Evolutionary conservation across 2,113 vertebrate species (phyloP).

Genomic region (Salvelinus alpinus): DNA sequence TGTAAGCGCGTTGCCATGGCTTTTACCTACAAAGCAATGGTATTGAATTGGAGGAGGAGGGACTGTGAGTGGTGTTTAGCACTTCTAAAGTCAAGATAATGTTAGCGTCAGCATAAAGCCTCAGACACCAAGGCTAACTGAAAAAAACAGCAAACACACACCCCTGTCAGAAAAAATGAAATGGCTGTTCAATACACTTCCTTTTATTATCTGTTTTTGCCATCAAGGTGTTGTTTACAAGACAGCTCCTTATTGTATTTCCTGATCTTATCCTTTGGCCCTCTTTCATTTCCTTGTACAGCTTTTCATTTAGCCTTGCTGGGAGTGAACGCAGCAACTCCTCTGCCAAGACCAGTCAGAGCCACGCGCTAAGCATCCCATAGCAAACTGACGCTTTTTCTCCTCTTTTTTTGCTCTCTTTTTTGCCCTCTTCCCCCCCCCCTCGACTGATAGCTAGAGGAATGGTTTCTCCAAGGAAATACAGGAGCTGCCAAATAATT

Average conservation of each 20-base stretch:
- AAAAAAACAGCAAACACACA: conserved; percentile 54
- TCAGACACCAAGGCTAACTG: neutral
- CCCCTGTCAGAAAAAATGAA: conserved; percentile 61
- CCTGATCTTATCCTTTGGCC: conserved; percentile 69
- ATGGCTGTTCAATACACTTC: conserved; percentile 62
- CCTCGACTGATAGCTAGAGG: conserved; percentile 53
- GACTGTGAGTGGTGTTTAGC: conserved; percentile 46
- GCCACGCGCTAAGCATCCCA: conserved; percentile 54
- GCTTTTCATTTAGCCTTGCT: conserved; percentile 66
- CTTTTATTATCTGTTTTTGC: conserved; percentile 68
- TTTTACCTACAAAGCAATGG: conserved; percentile 34
- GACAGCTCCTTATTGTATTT: conserved; percentile 70
- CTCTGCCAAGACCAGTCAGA: conserved; percentile 55
- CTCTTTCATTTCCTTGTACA: conserved; percentile 72
- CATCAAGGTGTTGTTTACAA: conserved; percentile 70
- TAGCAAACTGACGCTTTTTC: conserved; percentile 11
- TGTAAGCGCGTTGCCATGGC: conserved; percentile 15
- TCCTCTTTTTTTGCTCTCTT: neutral
- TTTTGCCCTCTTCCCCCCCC: neutral
- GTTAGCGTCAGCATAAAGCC: conserved; percentile 42
- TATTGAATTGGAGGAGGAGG: conserved; percentile 7
- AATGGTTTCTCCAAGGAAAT: conserved; percentile 66
- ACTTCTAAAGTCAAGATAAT: conserved; percentile 39
- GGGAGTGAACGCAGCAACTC: conserved; percentile 30
- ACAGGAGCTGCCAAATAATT: conserved; percentile 60